Percentiles rank a stretch among this genome's conserved stretches.
phyloP scores from a whole-genome alignment of 2,797 vertebrate species.

The Erithacus rubecula region DNA sequence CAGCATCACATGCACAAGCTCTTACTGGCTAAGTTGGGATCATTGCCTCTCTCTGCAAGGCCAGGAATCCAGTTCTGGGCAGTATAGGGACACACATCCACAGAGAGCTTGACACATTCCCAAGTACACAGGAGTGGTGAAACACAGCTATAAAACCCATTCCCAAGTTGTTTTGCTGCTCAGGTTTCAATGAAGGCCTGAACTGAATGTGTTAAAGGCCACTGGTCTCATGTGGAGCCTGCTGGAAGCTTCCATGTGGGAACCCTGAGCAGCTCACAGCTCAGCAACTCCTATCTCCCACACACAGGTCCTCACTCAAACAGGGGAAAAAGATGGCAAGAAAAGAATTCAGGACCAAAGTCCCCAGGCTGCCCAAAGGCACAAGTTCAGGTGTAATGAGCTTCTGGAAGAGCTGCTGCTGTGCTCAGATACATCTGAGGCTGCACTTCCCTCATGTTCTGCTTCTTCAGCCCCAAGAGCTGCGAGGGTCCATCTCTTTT shows the following conservation, averaged over 20 bases:
- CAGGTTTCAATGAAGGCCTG: neutral
- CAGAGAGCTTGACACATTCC: neutral
- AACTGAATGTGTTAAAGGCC: neutral
- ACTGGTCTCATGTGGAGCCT: neutral
- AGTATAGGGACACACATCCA: neutral
- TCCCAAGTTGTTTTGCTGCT: neutral
- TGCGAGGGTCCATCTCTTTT: accelerated
- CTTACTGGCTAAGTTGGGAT: neutral
- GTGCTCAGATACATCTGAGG: accelerated
- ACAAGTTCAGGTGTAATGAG: neutral
- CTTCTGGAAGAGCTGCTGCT: neutral
- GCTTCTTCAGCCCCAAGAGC: neutral
- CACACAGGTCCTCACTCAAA: neutral
- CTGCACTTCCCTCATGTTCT: neutral
- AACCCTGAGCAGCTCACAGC: neutral
- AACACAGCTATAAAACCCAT: neutral
- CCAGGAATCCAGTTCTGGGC: neutral
- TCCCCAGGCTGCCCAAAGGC: neutral
- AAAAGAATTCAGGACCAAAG: neutral
- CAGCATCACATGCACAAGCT: neutral
- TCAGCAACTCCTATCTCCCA: neutral
- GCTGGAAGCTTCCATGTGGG: neutral
- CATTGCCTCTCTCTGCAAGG: neutral
- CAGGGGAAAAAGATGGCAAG: neutral
- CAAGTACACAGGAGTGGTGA: neutral